Conservation (phyloP, 1,140 invertebrate genomes). For the Ridgeia piscesae region DNA sequence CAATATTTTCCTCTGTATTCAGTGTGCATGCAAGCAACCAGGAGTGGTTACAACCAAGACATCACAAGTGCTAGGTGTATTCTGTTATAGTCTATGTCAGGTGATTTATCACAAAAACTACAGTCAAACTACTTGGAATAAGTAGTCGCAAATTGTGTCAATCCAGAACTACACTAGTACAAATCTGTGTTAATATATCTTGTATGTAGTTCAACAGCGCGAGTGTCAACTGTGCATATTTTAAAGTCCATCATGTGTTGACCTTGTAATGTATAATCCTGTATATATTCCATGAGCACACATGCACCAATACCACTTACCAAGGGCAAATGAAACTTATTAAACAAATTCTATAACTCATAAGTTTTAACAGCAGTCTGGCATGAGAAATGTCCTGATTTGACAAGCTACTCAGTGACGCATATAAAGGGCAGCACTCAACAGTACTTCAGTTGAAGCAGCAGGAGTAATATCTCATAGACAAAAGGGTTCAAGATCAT, state of each 20-base stretch:
- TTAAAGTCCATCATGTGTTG: too few species aligned
- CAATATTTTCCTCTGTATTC: neutral
- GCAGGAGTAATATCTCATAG: neutral
- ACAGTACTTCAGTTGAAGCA: neutral
- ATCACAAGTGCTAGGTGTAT: neutral
- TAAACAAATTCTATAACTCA: too few species aligned
- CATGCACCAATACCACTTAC: too few species aligned
- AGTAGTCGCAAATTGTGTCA: neutral
- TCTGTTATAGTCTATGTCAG: neutral
- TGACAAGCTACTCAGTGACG: too few species aligned
- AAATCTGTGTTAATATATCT: neutral
- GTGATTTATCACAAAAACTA: neutral
- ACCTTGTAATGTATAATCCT: too few species aligned
- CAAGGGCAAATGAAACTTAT: too few species aligned
- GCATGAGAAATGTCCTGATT: too few species aligned
- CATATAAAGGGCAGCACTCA: too few species aligned
- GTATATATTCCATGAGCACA: too few species aligned
- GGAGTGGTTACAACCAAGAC: neutral
- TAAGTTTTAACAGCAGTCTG: too few species aligned
- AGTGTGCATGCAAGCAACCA: too few species aligned
- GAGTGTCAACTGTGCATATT: neutral
- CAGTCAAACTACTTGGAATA: neutral
- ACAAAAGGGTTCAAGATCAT: conserved; percentile 5
- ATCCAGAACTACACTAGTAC: too few species aligned
- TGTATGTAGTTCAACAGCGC: neutral